Evolutionary conservation across 2,888 invertebrate species (phyloP).

Genomic region (Latrodectus hesperus): DNA sequence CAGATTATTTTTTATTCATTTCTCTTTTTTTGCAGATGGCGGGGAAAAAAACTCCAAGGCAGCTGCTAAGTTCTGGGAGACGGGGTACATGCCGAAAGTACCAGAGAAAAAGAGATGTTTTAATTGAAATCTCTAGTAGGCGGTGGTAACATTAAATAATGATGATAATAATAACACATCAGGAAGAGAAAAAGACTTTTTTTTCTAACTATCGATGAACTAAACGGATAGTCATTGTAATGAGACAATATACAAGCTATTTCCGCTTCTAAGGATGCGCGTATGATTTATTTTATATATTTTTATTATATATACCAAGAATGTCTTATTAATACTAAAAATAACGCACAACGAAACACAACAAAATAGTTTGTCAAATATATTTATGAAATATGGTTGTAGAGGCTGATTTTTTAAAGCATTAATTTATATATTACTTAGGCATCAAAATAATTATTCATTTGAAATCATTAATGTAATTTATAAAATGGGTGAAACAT

Average conservation of each 20-base stretch:
- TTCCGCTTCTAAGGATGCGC: slow-evolving; percentile 7
- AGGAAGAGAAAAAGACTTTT: neutral
- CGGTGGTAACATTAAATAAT: slow-evolving; percentile 41
- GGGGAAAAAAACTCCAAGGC: slow-evolving; percentile 35
- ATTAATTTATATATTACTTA: no score
- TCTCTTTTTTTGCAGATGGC: slow-evolving; percentile 41
- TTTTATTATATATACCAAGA: no score
- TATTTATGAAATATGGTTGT: no score
- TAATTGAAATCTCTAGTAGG: slow-evolving; percentile 51
- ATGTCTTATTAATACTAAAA: no score
- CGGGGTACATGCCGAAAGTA: slow-evolving; percentile 24
- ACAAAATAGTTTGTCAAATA: no score
- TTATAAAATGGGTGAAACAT: no score
- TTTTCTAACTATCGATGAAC: neutral
- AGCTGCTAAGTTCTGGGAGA: slow-evolving; percentile 28
- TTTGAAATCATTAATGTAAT: no score
- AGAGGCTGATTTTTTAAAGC: no score
- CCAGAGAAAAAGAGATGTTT: slow-evolving; percentile 28
- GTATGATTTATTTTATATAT: no score
- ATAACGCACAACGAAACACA: no score
- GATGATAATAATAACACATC: slow-evolving; percentile 15
- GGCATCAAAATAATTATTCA: no score
- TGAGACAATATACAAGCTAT: slow-evolving; percentile 14
- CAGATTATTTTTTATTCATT: slow-evolving; percentile 4
- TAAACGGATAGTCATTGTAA: slow-evolving; percentile 20